A percentile compares a stretch with the other conserved stretches of the same genome.
Evolutionary conservation across 37 sponge, comb jelly and placozoan genomes (phyloP).

Genomic region (Crambe crambe): DNA sequence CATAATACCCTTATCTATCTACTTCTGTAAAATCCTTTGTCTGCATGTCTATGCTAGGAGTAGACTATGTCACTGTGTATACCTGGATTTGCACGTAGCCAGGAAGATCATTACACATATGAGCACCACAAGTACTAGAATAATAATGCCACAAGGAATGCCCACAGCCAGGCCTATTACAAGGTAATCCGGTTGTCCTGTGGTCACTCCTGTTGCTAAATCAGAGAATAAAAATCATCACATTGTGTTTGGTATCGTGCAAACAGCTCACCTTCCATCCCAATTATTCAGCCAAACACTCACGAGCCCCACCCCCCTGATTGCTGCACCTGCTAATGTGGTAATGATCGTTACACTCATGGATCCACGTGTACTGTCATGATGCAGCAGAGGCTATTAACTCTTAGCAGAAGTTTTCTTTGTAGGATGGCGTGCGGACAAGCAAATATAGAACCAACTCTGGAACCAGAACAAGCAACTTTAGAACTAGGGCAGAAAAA

Average conservation of each 20-base stretch:
- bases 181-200: constrained; percentile 1
- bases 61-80: no score
- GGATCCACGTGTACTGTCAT: no score
- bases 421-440: no score
- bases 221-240: background rate
- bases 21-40: no score
- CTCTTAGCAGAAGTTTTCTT: no score
- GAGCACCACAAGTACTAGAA: constrained; percentile 1
- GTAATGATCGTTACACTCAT: no score
- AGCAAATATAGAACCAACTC: no score
- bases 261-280: constrained; percentile 12
- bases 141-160: constrained; percentile 29
- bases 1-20: no score
- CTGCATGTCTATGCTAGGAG: no score
- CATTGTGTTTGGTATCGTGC: background rate
- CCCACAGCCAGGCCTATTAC: constrained; percentile 20
- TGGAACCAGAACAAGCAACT: no score
- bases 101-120: constrained; percentile 18
- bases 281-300: background rate
- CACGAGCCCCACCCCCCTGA: constrained; percentile 28
- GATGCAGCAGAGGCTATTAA: no score
- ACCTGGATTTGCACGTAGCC: background rate
- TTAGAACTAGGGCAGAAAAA: no score
- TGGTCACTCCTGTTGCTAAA: background rate
- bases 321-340: background rate